A percentile compares a stretch with the other conserved stretches of the same genome.
phyloP scores from a whole-genome alignment of 2,888 invertebrate genomes.

The Notodonta ziczac region DNA sequence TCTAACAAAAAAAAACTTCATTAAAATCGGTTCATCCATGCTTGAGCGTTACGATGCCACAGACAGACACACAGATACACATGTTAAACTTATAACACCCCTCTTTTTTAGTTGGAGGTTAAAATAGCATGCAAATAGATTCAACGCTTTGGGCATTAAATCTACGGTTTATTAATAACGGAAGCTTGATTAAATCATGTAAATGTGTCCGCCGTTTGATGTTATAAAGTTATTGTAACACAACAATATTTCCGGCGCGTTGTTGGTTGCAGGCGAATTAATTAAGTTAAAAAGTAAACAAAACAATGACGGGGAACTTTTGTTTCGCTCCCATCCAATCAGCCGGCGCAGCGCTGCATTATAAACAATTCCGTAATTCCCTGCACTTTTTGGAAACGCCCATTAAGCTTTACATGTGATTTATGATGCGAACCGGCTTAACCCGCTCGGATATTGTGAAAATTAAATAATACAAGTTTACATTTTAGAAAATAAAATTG shows the following conservation, averaged over 20 bases:
- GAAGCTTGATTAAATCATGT: conserved; percentile 46
- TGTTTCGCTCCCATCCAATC: conserved; percentile 43
- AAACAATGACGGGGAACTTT: conserved; percentile 50
- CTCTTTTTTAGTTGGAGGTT: too few species aligned
- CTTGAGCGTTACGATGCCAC: too few species aligned
- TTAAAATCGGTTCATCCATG: too few species aligned
- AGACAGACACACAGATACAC: too few species aligned
- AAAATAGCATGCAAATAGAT: conserved; percentile 26
- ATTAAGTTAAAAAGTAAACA: conserved; percentile 65
- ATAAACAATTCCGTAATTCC: conserved; percentile 28
- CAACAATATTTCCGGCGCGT: conserved; percentile 49
- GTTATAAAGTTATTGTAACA: conserved; percentile 53
- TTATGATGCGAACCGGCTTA: conserved; percentile 13
- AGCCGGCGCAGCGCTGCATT: conserved; percentile 39
- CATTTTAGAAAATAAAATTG: not conserved
- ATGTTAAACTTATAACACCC: too few species aligned
- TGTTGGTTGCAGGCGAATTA: conserved; percentile 55
- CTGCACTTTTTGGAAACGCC: conserved; percentile 21
- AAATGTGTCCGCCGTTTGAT: conserved; percentile 45
- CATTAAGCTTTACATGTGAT: conserved; percentile 20
- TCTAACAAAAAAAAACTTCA: too few species aligned
- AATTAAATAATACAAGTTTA: conserved; percentile 1
- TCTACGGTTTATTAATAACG: conserved; percentile 38
- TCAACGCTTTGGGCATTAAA: conserved; percentile 27
- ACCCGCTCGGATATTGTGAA: conserved; percentile 14